A percentile compares a stretch with the other conserved stretches of the same genome.
These are phyloP conservation scores for Dinothrombium tinctorium DNA, from an alignment of 1,140 invertebrate genomes.

Conservation along the genomic window DNA sequence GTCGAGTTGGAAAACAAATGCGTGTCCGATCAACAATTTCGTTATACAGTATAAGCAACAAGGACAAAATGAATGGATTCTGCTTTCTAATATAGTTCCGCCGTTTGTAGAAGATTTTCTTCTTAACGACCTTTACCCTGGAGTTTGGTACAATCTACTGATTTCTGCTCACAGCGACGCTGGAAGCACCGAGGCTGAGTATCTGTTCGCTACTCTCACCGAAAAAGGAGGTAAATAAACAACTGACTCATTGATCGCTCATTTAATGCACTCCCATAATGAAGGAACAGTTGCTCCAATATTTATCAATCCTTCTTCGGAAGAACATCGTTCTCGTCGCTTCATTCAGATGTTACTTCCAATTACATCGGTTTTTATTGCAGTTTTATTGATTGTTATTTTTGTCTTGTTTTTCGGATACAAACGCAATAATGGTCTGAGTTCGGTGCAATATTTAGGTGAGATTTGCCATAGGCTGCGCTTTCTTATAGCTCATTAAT, in stretches of 20 bases:
- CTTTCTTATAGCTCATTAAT: not conserved
- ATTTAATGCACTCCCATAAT: not conserved
- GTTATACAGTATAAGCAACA: constrained; percentile 16
- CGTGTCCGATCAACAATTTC: constrained; percentile 26
- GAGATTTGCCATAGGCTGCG: not conserved
- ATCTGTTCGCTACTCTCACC: constrained; percentile 51
- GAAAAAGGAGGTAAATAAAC: constrained; percentile 36
- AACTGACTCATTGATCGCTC: not conserved
- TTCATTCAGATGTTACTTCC: constrained; percentile 1
- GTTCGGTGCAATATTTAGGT: not conserved
- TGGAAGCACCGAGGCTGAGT: constrained; percentile 47
- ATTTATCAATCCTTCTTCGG: not conserved
- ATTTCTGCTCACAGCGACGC: constrained; percentile 16
- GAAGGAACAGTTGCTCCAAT: not conserved
- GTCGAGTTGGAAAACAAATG: constrained; percentile 23
- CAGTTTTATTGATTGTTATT: not conserved
- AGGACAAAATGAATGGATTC: constrained; percentile 16
- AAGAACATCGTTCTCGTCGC: not conserved
- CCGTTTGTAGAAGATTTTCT: constrained; percentile 9
- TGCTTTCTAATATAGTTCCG: constrained; percentile 9
- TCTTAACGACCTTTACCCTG: constrained; percentile 43
- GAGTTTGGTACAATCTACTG: constrained; percentile 31
- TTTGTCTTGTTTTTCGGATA: constrained; percentile 2
- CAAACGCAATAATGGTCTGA: not conserved
- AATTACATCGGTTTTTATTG: not conserved